Base-by-base conservation (phyloP, 2,888 invertebrate species). In the Tortrix viridana region DNA sequence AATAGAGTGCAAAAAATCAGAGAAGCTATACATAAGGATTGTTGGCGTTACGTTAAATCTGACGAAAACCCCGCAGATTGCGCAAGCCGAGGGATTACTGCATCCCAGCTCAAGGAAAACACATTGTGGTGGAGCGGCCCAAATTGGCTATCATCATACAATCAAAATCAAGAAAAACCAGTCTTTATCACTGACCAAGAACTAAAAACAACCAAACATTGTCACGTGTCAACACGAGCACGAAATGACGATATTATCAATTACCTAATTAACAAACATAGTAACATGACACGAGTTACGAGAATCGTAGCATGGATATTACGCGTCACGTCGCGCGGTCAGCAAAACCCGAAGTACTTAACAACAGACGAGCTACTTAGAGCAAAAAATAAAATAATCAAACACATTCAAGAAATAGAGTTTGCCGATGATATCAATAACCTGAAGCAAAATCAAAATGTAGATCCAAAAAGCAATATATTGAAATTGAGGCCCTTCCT, bases 21-120 rank as follows among this genome's bases (percentile, higher is more conserved):
- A 14, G 46, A 63, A 12, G 47, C 60, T 0, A 67, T 71, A 26
- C 65, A 67, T 16, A 12, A 63, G 1, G 18, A 50, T 5, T 20
- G 59, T n/a, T 73, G 74, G 73, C 47, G 49, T 3, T 69, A 71
- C 19, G 69, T 73, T 1, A 65, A 60, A n/a, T n/a, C n/a, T n/a
- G n/a, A n/a, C n/a, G n/a, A n/a, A n/a, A n/a, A 71, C 22, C 68
- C 71, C 0, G 69, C 70, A 0, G 68, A 68, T 52, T 65, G 68
- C 16, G 71, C 70, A 1, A 71, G 67, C 26, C 60, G 71, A 32
- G 71, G 49, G 18, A 32, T 53, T 12, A 55, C 20, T 1, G 46
- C 53, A 16, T 7, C 19, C 0, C 56, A 57, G 26, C 20, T 62
- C 7, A n/a, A 19, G n/a, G 16, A 37, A 16, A n/a, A 53, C 4